Evolutionary conservation across 2,113 vertebrate species (phyloP).

Genomic region (Ciconia maguari): DNA sequence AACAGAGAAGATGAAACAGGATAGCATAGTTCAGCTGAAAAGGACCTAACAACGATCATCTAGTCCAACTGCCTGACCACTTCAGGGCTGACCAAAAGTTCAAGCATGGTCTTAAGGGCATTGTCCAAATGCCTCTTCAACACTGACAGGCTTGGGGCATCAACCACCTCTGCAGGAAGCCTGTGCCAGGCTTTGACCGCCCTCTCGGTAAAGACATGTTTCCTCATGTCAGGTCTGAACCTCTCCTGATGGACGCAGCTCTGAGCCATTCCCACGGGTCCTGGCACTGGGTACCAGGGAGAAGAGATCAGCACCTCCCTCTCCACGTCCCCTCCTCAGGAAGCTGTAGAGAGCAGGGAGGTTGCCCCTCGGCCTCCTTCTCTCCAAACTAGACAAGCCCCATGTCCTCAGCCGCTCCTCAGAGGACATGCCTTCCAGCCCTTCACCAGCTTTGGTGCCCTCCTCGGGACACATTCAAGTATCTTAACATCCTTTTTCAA

Average conservation of each 20-base stretch:
- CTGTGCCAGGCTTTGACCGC: too few relatives aligned
- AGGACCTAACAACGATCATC: neutral
- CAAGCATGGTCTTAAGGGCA: neutral
- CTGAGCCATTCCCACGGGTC: neutral
- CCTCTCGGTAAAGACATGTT: neutral
- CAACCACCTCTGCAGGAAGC: rapidly evolving
- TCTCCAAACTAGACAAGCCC: too few relatives aligned
- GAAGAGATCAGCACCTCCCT: neutral
- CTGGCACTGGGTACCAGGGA: neutral
- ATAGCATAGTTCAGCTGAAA: neutral
- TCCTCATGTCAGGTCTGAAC: rapidly evolving
- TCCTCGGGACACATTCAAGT: too few relatives aligned
- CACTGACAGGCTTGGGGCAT: neutral
- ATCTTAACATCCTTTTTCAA: too few relatives aligned
- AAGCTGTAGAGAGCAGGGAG: neutral
- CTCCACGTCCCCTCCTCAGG: neutral
- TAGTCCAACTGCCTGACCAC: neutral
- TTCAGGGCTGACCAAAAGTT: neutral
- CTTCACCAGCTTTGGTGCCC: too few relatives aligned
- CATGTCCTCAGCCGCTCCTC: too few relatives aligned
- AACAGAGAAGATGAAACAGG: neutral
- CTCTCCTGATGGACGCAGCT: rapidly evolving
- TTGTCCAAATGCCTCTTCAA: neutral
- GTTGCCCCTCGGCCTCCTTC: too few relatives aligned
- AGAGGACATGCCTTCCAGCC: too few relatives aligned